Evolutionary conservation across 2,888 invertebrate genomes (phyloP).

Genomic region (Diogma glabrata): DNA sequence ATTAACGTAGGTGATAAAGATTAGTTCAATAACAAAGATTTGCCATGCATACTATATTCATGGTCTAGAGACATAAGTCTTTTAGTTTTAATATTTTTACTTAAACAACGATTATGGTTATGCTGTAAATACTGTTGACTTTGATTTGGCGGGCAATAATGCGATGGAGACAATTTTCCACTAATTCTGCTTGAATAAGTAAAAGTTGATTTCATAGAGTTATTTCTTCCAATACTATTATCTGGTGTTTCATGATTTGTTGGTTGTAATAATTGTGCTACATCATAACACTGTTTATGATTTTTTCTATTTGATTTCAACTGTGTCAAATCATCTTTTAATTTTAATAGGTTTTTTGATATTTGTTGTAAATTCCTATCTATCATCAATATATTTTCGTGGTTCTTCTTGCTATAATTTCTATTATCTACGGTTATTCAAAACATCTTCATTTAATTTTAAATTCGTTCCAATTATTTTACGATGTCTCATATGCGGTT

Average conservation of each 20-base stretch:
- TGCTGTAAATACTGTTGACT: background rate
- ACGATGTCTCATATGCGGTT: too few relatives aligned
- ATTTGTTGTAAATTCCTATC: slow-evolving; percentile 19
- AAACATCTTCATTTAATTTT: slow-evolving; percentile 18
- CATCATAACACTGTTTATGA: slow-evolving; percentile 22
- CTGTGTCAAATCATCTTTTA: slow-evolving; percentile 17
- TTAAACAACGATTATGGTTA: background rate
- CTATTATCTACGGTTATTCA: slow-evolving; percentile 15
- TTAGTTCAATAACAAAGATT: too few relatives aligned
- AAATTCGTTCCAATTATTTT: slow-evolving; percentile 25
- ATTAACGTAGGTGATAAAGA: too few relatives aligned
- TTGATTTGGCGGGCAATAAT: too few relatives aligned
- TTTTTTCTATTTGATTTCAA: slow-evolving; percentile 18
- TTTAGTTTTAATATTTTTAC: background rate
- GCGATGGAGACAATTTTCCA: too few relatives aligned
- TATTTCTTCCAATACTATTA: slow-evolving; percentile 11
- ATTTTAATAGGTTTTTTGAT: slow-evolving; percentile 17
- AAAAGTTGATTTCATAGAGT: slow-evolving; percentile 15
- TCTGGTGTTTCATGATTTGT: slow-evolving; percentile 10
- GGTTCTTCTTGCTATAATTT: too few relatives aligned
- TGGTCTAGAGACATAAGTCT: background rate
- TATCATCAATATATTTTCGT: slow-evolving; percentile 17
- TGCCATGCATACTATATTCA: background rate
- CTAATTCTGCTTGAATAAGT: too few relatives aligned
- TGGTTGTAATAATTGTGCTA: slow-evolving; percentile 19